Evolutionary conservation across 2,797 vertebrate species (phyloP).

Genomic region (Mycteria americana): DNA sequence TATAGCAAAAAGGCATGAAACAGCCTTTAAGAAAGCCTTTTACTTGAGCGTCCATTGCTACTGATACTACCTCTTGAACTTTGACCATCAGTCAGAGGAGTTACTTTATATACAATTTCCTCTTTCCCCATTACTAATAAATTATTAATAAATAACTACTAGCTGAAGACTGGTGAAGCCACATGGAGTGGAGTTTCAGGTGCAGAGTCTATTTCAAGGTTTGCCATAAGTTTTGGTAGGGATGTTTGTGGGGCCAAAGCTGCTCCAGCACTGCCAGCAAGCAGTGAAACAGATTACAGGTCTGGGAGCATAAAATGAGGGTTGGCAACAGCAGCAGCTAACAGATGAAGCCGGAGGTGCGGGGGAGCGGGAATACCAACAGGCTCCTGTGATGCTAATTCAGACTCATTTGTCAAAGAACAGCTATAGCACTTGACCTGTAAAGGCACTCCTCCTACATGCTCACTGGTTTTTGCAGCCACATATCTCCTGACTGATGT

Average conservation of each 20-base stretch:
- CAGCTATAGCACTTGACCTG: slow-evolving; percentile 7
- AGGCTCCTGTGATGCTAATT: slow-evolving; percentile 1
- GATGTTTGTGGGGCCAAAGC: neutral
- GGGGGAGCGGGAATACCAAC: neutral
- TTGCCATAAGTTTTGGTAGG: neutral
- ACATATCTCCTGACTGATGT: neutral
- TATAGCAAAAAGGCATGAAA: neutral
- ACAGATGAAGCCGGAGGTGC: neutral
- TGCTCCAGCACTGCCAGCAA: neutral
- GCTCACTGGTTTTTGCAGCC: neutral
- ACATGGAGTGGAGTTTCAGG: neutral
- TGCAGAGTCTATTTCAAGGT: fast-evolving
- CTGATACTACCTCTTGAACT: neutral
- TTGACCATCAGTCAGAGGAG: neutral
- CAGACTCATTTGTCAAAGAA: slow-evolving; percentile 12
- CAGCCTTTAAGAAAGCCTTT: neutral
- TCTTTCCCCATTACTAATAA: neutral
- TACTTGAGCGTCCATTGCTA: neutral
- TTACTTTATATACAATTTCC: neutral
- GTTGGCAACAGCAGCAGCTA: neutral
- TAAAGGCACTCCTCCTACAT: neutral
- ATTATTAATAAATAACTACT: neutral
- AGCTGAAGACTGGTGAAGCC: neutral
- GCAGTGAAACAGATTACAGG: neutral
- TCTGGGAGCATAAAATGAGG: neutral